Evolutionary conservation across 1,140 invertebrate genomes (phyloP).

Genomic region (Drosophila arizonae): DNA sequence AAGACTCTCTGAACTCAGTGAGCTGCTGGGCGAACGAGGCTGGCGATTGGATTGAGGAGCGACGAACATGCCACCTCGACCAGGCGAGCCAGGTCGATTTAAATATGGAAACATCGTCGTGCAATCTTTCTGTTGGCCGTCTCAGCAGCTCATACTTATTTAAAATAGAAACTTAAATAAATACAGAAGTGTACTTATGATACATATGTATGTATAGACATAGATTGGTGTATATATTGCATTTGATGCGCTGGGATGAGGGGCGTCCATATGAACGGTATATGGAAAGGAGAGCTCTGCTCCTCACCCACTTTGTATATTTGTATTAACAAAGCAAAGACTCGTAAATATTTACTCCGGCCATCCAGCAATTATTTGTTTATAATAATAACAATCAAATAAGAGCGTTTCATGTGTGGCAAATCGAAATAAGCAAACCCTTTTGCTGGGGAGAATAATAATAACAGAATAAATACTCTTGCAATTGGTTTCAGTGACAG

Average conservation of each 20-base stretch:
- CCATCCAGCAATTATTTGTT: too few species aligned
- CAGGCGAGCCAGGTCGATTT: slow-evolving; percentile 14
- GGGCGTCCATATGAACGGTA: background rate
- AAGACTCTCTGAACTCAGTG: background rate
- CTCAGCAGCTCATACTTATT: slow-evolving; percentile 25
- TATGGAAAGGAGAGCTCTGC: too few species aligned
- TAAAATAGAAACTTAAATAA: slow-evolving; percentile 21
- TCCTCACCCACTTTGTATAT: too few species aligned
- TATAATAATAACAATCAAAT: too few species aligned
- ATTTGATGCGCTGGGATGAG: background rate
- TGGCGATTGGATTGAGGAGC: background rate
- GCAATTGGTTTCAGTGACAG: too few species aligned
- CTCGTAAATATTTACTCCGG: too few species aligned
- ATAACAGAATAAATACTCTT: too few species aligned
- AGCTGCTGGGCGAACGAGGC: background rate
- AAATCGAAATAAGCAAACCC: too few species aligned
- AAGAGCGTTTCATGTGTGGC: too few species aligned
- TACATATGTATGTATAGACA: background rate
- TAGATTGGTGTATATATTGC: background rate
- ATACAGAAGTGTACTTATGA: background rate
- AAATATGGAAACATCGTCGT: slow-evolving; percentile 21
- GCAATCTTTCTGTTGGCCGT: slow-evolving; percentile 4
- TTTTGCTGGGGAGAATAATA: too few species aligned
- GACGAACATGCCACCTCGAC: background rate
- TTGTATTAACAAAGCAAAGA: too few species aligned